Percentiles rank a stretch among this genome's conserved stretches.
Evolutionary conservation across 1,140 invertebrate genomes (phyloP).

Genomic region (Pygmarrhopalites habei): DNA sequence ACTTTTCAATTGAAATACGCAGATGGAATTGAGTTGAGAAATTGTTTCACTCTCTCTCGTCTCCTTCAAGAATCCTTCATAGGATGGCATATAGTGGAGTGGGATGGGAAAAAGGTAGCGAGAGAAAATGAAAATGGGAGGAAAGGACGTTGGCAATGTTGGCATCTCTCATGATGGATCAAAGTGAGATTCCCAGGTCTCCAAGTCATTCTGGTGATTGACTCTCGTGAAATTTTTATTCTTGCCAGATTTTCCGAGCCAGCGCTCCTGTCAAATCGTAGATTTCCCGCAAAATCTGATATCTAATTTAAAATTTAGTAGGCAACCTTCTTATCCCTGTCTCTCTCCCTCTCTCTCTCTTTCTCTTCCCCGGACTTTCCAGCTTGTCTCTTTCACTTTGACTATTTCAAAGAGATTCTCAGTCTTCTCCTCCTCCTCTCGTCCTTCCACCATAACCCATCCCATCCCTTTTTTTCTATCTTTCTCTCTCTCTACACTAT

Average conservation of each 20-base stretch:
- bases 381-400: constrained; percentile 14
- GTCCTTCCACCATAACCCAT: too few species aligned
- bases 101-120: too few species aligned
- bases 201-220: constrained; percentile 25
- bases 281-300: constrained; percentile 31
- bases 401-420: neutral
- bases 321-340: constrained; percentile 18
- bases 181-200: constrained; percentile 14
- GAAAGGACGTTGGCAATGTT: too few species aligned
- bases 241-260: constrained; percentile 31
- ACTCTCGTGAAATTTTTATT: constrained; percentile 30
- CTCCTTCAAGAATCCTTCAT: too few species aligned
- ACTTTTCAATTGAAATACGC: neutral
- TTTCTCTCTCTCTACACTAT: neutral
- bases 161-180: constrained; percentile 11
- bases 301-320: constrained; percentile 35
- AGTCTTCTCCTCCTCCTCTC: neutral
- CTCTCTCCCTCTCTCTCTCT: constrained; percentile 18
- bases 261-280: constrained; percentile 28
- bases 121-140: too few species aligned
- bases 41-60: too few species aligned
- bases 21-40: too few species aligned
- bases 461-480: neutral
- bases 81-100: too few species aligned
- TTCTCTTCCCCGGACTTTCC: constrained; percentile 4